These are phyloP conservation scores for Pseudococcus jackbeardsleyi DNA, from an alignment of 2,888 invertebrate genomes.

Conservation along the genomic window DNA sequence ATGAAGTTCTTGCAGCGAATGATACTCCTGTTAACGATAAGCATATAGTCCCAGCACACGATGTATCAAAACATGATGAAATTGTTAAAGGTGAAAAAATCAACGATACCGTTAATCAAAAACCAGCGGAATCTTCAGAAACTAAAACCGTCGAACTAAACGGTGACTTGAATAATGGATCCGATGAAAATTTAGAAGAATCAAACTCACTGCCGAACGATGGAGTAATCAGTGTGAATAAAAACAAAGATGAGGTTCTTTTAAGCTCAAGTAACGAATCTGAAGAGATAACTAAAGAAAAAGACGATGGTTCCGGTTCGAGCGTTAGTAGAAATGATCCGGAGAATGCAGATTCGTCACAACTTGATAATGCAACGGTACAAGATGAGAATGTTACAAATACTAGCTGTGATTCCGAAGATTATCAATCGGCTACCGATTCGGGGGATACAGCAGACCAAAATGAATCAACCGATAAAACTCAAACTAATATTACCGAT, in stretches of 20 bases:
- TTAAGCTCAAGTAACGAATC: background rate
- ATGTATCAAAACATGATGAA: background rate
- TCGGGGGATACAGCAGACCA: background rate
- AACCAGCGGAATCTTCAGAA: background rate
- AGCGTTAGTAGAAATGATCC: background rate
- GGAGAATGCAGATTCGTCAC: background rate
- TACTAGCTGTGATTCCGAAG: constrained; percentile 21
- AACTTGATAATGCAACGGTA: background rate
- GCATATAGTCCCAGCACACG: background rate
- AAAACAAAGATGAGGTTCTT: background rate
- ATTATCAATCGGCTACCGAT: background rate
- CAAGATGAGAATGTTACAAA: background rate
- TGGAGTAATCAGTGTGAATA: background rate
- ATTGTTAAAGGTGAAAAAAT: background rate
- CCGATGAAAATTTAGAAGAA: background rate
- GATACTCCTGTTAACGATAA: background rate
- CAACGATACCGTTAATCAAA: background rate
- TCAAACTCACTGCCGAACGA: background rate
- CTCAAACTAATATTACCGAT: background rate
- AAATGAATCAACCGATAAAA: background rate
- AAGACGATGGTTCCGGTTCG: background rate
- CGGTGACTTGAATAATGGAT: background rate
- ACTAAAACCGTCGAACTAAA: background rate
- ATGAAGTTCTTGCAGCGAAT: background rate
- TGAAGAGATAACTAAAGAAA: background rate